These are phyloP conservation scores for Spialia ferax DNA, from an alignment of 2,888 invertebrate species.

Conservation along the genomic window DNA sequence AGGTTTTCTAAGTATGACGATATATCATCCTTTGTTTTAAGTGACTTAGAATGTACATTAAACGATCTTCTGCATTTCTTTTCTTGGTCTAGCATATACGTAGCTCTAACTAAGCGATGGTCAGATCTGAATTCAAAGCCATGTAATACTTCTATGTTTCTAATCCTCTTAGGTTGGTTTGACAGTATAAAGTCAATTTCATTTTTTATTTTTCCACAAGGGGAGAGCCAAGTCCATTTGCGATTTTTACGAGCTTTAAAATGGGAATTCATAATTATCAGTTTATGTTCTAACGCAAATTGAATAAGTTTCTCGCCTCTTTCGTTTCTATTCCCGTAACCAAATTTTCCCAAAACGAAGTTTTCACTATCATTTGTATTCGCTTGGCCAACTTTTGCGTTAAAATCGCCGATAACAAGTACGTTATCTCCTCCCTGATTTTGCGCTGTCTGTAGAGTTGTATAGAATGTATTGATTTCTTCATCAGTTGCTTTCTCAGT, in stretches of 20 bases:
- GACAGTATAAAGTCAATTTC: slow-evolving; percentile 7
- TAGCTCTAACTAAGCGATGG: slow-evolving; percentile 34
- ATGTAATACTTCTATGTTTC: slow-evolving; percentile 36
- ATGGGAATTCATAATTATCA: not conserved
- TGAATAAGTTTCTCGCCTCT: slow-evolving; percentile 3
- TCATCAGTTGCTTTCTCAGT: not conserved
- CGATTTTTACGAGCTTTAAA: not conserved
- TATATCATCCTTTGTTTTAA: too few relatives aligned
- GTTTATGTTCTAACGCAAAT: not conserved
- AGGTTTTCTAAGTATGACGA: too few relatives aligned
- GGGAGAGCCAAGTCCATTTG: slow-evolving; percentile 9
- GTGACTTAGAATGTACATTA: too few relatives aligned
- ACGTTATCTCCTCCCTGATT: too few relatives aligned
- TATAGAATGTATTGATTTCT: too few relatives aligned
- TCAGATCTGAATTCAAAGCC: slow-evolving; percentile 37
- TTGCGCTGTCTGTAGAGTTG: too few relatives aligned
- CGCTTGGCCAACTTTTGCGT: too few relatives aligned
- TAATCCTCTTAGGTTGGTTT: not conserved
- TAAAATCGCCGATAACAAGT: too few relatives aligned
- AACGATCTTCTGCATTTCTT: slow-evolving; percentile 30
- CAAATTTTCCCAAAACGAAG: too few relatives aligned
- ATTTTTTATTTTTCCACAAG: not conserved
- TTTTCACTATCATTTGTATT: too few relatives aligned
- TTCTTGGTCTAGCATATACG: slow-evolving; percentile 11
- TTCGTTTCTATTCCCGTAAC: too few relatives aligned